Base-by-base conservation (phyloP, 2,797 vertebrate species). In the Todus mexicanus region DNA sequence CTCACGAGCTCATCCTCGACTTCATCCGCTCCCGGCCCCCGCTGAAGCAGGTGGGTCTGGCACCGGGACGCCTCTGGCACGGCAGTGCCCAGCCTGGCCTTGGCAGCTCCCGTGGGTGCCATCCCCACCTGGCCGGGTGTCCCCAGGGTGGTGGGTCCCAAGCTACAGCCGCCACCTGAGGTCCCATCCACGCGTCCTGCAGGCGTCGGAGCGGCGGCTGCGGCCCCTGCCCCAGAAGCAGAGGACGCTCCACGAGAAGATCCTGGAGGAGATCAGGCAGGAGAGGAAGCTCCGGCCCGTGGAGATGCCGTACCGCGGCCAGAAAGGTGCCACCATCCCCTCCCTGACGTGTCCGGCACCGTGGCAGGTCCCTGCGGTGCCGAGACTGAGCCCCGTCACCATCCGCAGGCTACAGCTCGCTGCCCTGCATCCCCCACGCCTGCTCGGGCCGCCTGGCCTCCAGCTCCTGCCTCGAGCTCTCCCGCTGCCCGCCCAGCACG, bases 11-110 rank as follows among this genome's bases (percentile, higher is more conserved):
- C 66, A 99, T 99, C 31, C 97, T 99, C 15, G 99, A 99, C 71
- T 99, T 99, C 95, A 99, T 99, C 94, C 98, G 99, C 82, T 99
- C 99, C 5, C 98, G 99, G 81, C 99, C 99, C 8, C 99, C 99
- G 0, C 98, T 99, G 43, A 99, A 99, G 97, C 99, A 99, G 90
- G 99, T 99, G 89, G 42, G 63, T 29, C 7, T 11, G 5, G 48
- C 37, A 25, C 29, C 0, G 0, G 25, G 43, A 35, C 37, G 7
- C 33, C 12, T 54, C n/a, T 4, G 69, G n/a, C 9, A 8, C 0
- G 4, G 25, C 21, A 15, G 26, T 29, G 60, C 40, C 23, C 3
- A 6, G 42, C n/a, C 27, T n/a, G 38, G 45, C 35, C 37, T 63
- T 8, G 15, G 47, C 2, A 10, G 15, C n/a, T 59, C 17, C 66